A percentile compares a stretch with the other conserved stretches of the same genome.
phyloP scores from a whole-genome alignment of 2,113 vertebrate species.

The Neofelis nebulosa region DNA sequence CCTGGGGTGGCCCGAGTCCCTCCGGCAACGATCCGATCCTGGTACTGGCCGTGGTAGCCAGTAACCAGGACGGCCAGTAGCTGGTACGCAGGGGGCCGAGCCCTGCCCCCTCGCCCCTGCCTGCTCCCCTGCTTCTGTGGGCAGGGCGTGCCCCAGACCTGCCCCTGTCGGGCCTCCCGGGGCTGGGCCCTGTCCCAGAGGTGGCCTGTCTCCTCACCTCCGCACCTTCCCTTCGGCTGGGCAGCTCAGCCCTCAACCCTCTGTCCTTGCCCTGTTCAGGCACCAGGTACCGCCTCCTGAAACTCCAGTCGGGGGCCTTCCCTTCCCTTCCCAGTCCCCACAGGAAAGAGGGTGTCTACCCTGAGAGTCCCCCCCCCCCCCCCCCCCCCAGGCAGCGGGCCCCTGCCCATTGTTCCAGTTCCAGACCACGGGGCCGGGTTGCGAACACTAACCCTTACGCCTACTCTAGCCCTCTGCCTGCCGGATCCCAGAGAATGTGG shows the following conservation, averaged over 20 bases:
- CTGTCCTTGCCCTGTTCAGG: not conserved
- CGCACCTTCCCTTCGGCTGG: not conserved
- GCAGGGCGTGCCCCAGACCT: not conserved
- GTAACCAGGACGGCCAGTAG: not conserved
- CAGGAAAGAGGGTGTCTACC: not conserved
- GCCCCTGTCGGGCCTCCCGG: not conserved
- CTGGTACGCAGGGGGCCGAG: not conserved
- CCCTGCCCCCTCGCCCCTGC: rapidly evolving
- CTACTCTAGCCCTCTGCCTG: rapidly evolving
- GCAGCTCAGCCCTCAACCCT: not conserved
- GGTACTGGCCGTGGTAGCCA: rapidly evolving
- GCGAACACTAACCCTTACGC: rapidly evolving
- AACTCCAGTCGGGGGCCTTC: not conserved
- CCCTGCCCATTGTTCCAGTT: not conserved
- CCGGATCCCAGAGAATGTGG: rapidly evolving
- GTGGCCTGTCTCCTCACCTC: not conserved
- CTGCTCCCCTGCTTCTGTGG: not conserved
- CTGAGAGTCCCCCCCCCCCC: not conserved
- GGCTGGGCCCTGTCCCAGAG: not conserved
- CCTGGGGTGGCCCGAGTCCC: not conserved
- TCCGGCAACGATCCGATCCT: not conserved
- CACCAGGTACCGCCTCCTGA: not conserved
- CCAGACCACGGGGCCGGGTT: not conserved
- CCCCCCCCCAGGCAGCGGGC: rapidly evolving
- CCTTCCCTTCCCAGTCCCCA: not conserved